Base-by-base conservation (phyloP, 2,888 invertebrate genomes). In the Lysandra coridon region DNA sequence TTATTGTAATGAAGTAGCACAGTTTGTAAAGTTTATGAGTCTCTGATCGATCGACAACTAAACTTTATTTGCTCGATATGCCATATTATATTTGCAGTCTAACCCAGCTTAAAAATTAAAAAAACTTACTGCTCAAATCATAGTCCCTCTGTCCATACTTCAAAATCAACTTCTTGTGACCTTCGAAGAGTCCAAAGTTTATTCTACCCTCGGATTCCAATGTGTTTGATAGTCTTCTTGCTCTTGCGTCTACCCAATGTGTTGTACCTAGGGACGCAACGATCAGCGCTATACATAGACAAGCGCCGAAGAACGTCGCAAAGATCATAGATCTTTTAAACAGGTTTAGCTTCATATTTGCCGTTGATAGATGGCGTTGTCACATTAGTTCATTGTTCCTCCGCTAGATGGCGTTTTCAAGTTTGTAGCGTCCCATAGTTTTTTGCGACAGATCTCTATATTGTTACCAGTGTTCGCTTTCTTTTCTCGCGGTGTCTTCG, bases 171-270 rank as follows among this genome's bases (percentile, higher is more conserved):
- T 96, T 96, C 88, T 98, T 98, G 82, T 96, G 96, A 0, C 99
- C 99, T 85, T 97, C 96, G 86, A 99, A 98, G 10, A 99, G 95
- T 0, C 99, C 99, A 87, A 98, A 98, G 87, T 97, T 96, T 81
- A 98, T 96, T 83, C 95, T 95, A 0, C 98, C 98, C 78, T 96
- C 96, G 73, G 97, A 97, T 80, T 96, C 96, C 78, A 95, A 89
- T 1, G 96, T 96, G 85, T 96, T 97, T 7, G 96, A 95, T 0
- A 96, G 95, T 83, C 97, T 90, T 83, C 96, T 95, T 4, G 98
- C 98, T 78, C 95, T 95, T 1, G 98, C 97, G 82, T 96, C 96
- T 64, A 97, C 96, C 98, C 98, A 98, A 85, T 97, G 96, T 83
- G 97, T 97, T 4, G 98, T 98, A 1, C 97, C 97, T 82, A 98